These are phyloP conservation scores for Cheilosia scutellata DNA, from an alignment of 2,888 invertebrate species.

Conservation along the genomic window DNA sequence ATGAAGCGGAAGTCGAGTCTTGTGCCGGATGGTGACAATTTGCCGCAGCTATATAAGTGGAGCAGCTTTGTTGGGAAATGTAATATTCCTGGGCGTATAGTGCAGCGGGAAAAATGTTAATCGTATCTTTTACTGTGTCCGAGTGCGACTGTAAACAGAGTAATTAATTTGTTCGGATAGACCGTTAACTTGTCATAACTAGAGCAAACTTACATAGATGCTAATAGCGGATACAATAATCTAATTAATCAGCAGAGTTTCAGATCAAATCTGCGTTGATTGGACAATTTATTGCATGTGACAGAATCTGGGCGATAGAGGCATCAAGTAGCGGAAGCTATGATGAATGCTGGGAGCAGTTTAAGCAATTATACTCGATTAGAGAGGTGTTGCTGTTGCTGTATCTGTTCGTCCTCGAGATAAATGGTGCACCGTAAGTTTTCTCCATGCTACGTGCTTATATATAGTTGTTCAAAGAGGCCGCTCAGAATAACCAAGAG, in stretches of 20 bases:
- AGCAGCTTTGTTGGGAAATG: constrained; percentile 61
- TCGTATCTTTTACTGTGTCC: constrained; percentile 19
- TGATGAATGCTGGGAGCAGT: too few relatives aligned
- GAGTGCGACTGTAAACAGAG: constrained; percentile 14
- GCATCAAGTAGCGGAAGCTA: too few relatives aligned
- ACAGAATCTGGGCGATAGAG: too few relatives aligned
- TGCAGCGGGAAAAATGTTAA: constrained; percentile 23
- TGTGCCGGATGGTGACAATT: constrained; percentile 72
- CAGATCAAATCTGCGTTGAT: constrained; percentile 2
- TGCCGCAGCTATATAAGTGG: constrained; percentile 43
- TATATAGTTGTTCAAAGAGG: too few relatives aligned
- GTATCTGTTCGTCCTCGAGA: too few relatives aligned
- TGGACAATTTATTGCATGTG: neutral
- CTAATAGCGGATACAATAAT: constrained; percentile 21
- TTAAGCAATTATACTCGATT: too few relatives aligned
- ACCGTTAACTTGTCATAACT: constrained; percentile 38
- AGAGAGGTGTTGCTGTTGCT: too few relatives aligned
- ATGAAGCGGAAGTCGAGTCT: constrained; percentile 60
- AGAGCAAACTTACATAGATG: constrained; percentile 24
- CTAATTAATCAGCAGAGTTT: constrained; percentile 7
- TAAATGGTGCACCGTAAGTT: too few relatives aligned
- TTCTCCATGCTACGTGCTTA: too few relatives aligned
- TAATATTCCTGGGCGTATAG: constrained; percentile 10
- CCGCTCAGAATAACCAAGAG: too few relatives aligned
- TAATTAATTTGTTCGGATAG: constrained; percentile 38